phyloP scores from a whole-genome alignment of 1,140 invertebrate species.

The Temnothorax curvispinosus region DNA sequence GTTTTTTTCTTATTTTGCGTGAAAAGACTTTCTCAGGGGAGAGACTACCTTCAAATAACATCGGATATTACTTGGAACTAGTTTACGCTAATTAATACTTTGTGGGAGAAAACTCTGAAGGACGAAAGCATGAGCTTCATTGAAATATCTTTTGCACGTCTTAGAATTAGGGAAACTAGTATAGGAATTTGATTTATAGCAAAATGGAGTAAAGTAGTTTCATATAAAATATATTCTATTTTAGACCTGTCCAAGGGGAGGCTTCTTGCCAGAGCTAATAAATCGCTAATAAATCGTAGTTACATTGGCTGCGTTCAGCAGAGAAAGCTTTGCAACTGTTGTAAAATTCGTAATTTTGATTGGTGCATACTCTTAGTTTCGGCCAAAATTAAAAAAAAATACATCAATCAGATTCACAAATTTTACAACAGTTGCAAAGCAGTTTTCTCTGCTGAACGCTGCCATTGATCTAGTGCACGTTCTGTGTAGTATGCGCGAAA shows the following conservation, averaged over 20 bases:
- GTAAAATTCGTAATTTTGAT: no score
- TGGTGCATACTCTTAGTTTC: no score
- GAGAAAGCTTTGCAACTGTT: no score
- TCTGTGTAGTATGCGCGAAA: no score
- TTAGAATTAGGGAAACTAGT: neutral
- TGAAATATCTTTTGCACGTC: neutral
- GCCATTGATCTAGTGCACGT: no score
- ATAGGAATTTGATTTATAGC: neutral
- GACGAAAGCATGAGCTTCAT: neutral
- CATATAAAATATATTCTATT: neutral
- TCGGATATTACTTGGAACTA: neutral
- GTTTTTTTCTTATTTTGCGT: neutral
- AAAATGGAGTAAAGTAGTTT: neutral
- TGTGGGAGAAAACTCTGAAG: neutral
- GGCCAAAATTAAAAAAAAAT: no score
- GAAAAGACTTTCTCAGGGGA: neutral
- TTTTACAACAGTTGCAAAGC: no score
- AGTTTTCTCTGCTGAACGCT: no score
- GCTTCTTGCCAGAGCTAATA: neutral
- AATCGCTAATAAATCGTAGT: no score
- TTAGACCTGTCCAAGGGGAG: neutral
- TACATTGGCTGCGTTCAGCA: no score
- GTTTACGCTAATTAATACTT: slow-evolving; percentile 4
- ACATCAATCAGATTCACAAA: no score
- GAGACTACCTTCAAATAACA: neutral